Evolutionary conservation across 1,140 invertebrate species (phyloP), one percentile per base, ranked within the genome.

Genomic region (Drosophila kurseongensis): DNA sequence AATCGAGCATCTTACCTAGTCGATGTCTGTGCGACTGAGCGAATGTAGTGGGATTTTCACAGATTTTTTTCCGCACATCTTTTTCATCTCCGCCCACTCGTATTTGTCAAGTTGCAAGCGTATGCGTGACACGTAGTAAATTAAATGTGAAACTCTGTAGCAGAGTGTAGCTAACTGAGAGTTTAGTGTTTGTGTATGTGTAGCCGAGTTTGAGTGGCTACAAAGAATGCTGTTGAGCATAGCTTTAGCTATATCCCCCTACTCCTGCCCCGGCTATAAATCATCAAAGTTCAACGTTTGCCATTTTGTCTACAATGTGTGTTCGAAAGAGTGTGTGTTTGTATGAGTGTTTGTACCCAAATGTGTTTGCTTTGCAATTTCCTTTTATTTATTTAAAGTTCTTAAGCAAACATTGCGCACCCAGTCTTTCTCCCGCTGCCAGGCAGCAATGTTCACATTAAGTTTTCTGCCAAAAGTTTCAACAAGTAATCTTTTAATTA

Each of bases 341-440:
- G 35, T 80, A 41, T 54, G 47, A 56, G 61, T 65, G 58, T 80
- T 44, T 82, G 59, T 66, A 74, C 62, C 75, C 63, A 86, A 86
- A 89, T 89, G 84, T 89, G 85, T 89, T 89, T 89, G 75, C 85
- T 90, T 89, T 75, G 74, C 85, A 89, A 89, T 89, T 89, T 90
- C 69, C 84, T 80, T 68, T 78, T 88, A 89, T 89, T 89, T 89
- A 78, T 84, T 78, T 80, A 78, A 89, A 89, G 84, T 90, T 89
- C 62, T 75, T 80, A 45, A 61, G 85, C 84, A 89, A 89, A 89
- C 77, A 89, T 62, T 41, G 50, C 63, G 47, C 73, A 61, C 23
- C 38, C 48, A 38, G 47, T 45, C 40, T 47, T n/a, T 36, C 10
- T 16, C 48, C 42, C 9, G 5, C 38, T 16, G 13, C 6, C 56